phyloP scores from a whole-genome alignment of 1,140 invertebrate genomes.

The Apolygus lucorum region DNA sequence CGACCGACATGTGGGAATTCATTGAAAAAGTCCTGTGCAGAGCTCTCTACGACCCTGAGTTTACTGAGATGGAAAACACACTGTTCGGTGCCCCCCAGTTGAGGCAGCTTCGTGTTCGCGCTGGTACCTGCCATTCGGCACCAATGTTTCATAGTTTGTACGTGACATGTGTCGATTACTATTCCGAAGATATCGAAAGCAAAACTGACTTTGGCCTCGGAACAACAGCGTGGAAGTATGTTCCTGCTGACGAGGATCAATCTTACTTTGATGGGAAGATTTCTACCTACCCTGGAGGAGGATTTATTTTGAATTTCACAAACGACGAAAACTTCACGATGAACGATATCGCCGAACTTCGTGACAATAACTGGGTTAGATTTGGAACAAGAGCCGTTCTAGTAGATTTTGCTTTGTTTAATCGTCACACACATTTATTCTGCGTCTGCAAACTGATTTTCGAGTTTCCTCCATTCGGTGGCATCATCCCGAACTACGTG shows the following conservation, averaged over 20 bases:
- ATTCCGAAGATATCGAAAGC: neutral
- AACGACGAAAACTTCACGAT: neutral
- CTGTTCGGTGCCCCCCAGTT: neutral
- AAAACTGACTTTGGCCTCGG: neutral
- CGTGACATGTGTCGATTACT: neutral
- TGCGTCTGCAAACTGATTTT: neutral
- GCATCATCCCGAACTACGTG: neutral
- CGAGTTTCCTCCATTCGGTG: neutral
- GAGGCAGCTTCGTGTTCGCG: neutral
- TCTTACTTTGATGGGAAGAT: neutral
- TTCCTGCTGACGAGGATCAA: neutral
- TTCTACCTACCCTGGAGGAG: neutral
- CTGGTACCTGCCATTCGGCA: neutral
- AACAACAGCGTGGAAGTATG: neutral
- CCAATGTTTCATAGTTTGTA: neutral
- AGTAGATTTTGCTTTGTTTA: neutral
- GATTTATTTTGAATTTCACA: neutral
- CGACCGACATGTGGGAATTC: too few species aligned
- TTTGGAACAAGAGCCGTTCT: neutral
- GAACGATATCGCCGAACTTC: neutral
- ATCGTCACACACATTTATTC: neutral
- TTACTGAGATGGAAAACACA: too few species aligned
- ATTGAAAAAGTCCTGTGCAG: too few species aligned
- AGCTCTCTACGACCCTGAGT: too few species aligned
- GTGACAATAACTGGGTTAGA: neutral